Conservation (phyloP, 2,888 invertebrate genomes). For the Ectemnius continuus region DNA sequence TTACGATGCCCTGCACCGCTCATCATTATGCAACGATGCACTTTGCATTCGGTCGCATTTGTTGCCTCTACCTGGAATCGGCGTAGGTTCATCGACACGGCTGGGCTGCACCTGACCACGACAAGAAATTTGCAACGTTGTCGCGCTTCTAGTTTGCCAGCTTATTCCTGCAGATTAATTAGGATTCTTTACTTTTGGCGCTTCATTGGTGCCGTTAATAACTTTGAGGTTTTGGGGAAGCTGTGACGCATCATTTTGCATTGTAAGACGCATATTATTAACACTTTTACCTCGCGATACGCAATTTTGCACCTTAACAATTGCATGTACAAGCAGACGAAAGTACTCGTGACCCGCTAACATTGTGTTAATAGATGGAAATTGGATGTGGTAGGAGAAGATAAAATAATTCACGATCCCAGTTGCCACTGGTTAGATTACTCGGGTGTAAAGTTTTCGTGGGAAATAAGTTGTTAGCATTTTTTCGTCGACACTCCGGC, state of each 20-base stretch:
- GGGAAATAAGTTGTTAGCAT: constrained; percentile 28
- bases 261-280: too few species aligned
- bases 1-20: constrained; percentile 17
- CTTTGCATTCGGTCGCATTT: constrained; percentile 64
- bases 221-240: too few species aligned
- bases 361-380: too few species aligned
- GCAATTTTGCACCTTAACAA: too few species aligned
- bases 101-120: constrained; percentile 53
- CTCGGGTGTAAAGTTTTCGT: constrained; percentile 11
- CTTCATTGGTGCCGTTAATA: neutral
- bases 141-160: constrained; percentile 11
- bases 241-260: too few species aligned
- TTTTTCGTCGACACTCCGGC: constrained; percentile 34
- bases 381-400: too few species aligned
- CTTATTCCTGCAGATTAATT: neutral
- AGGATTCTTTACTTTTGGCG: neutral
- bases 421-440: too few species aligned
- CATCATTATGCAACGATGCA: constrained; percentile 63
- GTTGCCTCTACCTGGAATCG: constrained; percentile 57
- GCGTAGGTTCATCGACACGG: constrained; percentile 68
- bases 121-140: constrained; percentile 61
- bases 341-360: too few species aligned
- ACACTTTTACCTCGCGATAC: too few species aligned
- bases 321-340: too few species aligned
- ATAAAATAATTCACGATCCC: too few species aligned